These are phyloP conservation scores for Eidolon dupreanum DNA, from an alignment of 2,797 vertebrate species.

Conservation along the genomic window DNA sequence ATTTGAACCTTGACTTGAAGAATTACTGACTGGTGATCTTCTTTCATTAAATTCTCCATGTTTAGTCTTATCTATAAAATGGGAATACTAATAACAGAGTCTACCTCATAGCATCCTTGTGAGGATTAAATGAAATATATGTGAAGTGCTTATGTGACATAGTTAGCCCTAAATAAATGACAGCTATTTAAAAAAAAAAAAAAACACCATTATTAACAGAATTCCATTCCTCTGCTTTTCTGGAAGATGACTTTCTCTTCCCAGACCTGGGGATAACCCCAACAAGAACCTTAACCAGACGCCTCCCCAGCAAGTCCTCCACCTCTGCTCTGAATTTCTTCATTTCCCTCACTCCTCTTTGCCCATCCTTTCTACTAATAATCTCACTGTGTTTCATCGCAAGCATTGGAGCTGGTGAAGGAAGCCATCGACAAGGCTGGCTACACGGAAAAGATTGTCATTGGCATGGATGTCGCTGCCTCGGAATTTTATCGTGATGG, in stretches of 20 bases:
- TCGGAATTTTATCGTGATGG: constrained; percentile 95
- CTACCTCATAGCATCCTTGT: background rate
- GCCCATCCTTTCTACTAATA: background rate
- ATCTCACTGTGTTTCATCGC: background rate
- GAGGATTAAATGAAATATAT: background rate
- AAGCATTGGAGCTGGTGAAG: constrained; percentile 95
- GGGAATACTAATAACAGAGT: background rate
- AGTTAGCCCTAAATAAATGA: background rate
- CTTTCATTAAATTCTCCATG: background rate
- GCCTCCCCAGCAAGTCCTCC: background rate
- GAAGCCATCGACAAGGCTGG: constrained; percentile 94
- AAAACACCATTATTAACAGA: background rate
- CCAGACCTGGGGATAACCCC: background rate
- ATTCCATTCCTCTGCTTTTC: background rate
- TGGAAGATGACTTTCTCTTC: background rate
- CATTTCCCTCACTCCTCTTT: background rate
- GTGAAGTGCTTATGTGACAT: background rate
- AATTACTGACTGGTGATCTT: background rate
- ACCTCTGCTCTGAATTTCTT: background rate
- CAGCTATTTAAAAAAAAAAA: background rate
- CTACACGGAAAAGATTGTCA: constrained; percentile 95
- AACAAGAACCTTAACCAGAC: background rate
- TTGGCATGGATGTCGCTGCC: constrained; percentile 96
- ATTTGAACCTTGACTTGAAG: constrained; percentile 21
- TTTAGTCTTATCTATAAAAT: background rate